Evolutionary conservation across 2,888 invertebrate genomes (phyloP).

Genomic region (Apomyelois bistriatella): DNA sequence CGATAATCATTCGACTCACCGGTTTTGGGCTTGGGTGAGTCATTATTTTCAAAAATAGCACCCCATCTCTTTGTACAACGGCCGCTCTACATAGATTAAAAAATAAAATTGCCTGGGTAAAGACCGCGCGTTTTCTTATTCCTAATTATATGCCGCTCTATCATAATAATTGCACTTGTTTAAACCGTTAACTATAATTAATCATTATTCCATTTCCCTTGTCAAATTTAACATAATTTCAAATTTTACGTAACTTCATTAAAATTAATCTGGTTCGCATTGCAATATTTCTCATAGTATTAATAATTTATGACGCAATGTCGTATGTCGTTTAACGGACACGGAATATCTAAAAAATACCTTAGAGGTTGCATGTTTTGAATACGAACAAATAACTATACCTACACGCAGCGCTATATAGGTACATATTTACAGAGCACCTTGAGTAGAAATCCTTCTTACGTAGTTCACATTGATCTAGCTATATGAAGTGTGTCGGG

Average conservation of each 20-base stretch:
- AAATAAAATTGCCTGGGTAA: too few relatives aligned
- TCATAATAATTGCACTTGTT: background rate
- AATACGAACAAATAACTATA: conserved; percentile 30
- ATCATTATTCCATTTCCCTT: background rate
- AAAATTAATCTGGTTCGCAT: conserved; percentile 2
- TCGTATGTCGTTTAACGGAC: background rate
- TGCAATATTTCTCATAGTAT: conserved; percentile 1
- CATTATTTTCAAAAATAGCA: too few relatives aligned
- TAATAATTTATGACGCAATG: background rate
- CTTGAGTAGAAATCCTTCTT: conserved; percentile 14
- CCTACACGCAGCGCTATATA: too few relatives aligned
- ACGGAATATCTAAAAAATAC: background rate
- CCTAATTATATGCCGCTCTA: too few relatives aligned
- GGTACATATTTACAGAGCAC: conserved; percentile 19
- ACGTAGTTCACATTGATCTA: background rate
- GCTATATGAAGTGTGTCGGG: background rate
- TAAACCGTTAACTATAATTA: too few relatives aligned
- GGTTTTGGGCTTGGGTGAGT: too few relatives aligned
- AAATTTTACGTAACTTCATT: background rate
- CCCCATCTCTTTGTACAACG: too few relatives aligned
- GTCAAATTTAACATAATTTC: background rate
- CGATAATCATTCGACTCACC: too few relatives aligned
- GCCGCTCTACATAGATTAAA: too few relatives aligned
- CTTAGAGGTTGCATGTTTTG: conserved; percentile 23
- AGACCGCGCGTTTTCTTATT: too few relatives aligned